Percentiles rank a stretch among this genome's conserved stretches.
Evolutionary conservation across 2,888 invertebrate species (phyloP).

Genomic region (Pammene aurita): DNA sequence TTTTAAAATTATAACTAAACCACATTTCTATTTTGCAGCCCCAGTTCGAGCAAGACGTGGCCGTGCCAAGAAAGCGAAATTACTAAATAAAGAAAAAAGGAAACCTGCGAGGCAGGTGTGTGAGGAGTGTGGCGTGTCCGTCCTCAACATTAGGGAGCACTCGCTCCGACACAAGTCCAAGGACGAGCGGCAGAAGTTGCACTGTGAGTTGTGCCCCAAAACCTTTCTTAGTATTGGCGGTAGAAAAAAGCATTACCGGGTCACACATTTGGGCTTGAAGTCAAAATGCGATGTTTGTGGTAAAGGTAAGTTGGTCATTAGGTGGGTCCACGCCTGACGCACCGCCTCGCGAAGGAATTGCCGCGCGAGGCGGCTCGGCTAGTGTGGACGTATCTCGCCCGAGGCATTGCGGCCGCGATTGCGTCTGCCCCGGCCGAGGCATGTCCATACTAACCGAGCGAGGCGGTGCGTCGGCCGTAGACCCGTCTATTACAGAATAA

Average conservation of each 20-base stretch:
- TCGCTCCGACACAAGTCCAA: slow-evolving; percentile 55
- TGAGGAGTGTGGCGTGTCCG: slow-evolving; percentile 68
- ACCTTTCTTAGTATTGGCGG: slow-evolving; percentile 49
- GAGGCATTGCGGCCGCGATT: no score
- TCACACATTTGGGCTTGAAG: slow-evolving; percentile 68
- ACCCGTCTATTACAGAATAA: no score
- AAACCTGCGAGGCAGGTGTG: slow-evolving; percentile 57
- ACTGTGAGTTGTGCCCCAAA: slow-evolving; percentile 66
- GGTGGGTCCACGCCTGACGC: no score
- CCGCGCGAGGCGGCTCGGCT: no score
- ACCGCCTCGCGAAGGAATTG: no score
- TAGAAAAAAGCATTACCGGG: slow-evolving; percentile 61
- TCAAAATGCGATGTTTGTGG: slow-evolving; percentile 65
- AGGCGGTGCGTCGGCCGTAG: no score
- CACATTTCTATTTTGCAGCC: slow-evolving; percentile 41
- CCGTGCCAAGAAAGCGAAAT: slow-evolving; percentile 47
- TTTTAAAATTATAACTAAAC: no score
- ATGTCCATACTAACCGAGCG: no score
- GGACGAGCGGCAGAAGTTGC: slow-evolving; percentile 49
- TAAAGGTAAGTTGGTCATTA: not conserved
- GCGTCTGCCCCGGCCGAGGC: no score
- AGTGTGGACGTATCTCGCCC: no score
- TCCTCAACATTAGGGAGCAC: slow-evolving; percentile 62
- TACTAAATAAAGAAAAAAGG: slow-evolving; percentile 35
- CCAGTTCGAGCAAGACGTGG: slow-evolving; percentile 48